A percentile compares a stretch with the other conserved stretches of the same genome.
Evolutionary conservation across 2,888 invertebrate genomes (phyloP).

Genomic region (Petrolisthes manimaculis): DNA sequence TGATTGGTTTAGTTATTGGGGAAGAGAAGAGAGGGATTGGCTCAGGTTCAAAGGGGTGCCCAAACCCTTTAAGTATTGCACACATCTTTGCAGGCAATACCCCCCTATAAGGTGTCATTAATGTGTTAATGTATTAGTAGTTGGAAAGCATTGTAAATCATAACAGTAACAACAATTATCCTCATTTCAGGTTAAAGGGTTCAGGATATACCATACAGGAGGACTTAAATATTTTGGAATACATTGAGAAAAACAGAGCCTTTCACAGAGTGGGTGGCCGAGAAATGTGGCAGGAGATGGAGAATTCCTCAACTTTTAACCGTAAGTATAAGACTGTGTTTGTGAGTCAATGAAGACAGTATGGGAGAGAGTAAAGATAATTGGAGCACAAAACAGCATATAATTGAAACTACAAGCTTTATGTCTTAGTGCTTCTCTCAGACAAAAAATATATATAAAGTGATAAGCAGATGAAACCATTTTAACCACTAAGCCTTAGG

Average conservation of each 20-base stretch:
- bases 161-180: background rate
- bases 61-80: no score
- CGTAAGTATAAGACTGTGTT: background rate
- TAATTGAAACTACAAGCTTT: no score
- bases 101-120: background rate
- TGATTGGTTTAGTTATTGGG: no score
- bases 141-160: background rate
- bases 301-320: background rate
- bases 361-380: no score
- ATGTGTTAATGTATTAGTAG: background rate
- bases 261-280: background rate
- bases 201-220: background rate
- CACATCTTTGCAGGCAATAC: no score
- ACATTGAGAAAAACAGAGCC: background rate
- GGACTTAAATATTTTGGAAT: background rate
- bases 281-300: conserved; percentile 17
- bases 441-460: no score
- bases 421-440: no score
- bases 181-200: background rate
- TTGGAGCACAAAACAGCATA: no score
- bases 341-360: background rate
- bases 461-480: no score
- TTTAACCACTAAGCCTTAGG: no score
- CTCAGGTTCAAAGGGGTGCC: no score
- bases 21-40: no score